Evolutionary conservation across 2,113 vertebrate genomes (phyloP).

Genomic region (Datnioides undecimradiatus): DNA sequence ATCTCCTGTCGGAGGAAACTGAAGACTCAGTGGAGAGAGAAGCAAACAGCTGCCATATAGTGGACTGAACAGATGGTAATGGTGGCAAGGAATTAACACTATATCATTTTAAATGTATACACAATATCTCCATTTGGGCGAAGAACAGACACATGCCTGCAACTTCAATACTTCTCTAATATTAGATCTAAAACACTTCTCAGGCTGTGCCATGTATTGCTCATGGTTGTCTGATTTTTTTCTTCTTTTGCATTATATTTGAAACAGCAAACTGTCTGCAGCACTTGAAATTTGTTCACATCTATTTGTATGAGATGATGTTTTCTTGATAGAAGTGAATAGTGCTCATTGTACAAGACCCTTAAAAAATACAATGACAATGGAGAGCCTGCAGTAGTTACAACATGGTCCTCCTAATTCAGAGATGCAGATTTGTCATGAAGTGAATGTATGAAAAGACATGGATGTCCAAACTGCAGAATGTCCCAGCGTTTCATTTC

Average conservation of each 20-base stretch:
- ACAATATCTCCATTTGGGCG: constrained; percentile 30
- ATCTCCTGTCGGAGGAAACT: constrained; percentile 65
- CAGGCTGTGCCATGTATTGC: not conserved
- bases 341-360: not conserved
- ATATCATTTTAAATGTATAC: constrained; percentile 63
- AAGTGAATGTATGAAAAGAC: not conserved
- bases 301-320: constrained; percentile 19
- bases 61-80: constrained; percentile 72
- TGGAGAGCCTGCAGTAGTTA: not conserved
- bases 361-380: constrained; percentile 8
- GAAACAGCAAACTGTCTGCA: not conserved
- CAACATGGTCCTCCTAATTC: constrained; percentile 20
- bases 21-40: constrained; percentile 58
- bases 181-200: constrained; percentile 17
- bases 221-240: not conserved
- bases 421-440: constrained; percentile 13
- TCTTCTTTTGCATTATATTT: constrained; percentile 3
- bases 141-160: constrained; percentile 23
- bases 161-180: constrained; percentile 20
- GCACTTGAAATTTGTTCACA: constrained; percentile 5
- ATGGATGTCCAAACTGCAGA: not conserved
- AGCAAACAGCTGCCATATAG: constrained; percentile 70
- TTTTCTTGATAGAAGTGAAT: constrained; percentile 23
- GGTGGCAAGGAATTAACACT: constrained; percentile 61
- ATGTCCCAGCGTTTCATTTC: not conserved